A percentile compares a stretch with the other conserved stretches of the same genome.
phyloP scores from a whole-genome alignment of 2,113 vertebrate genomes.

The Phylloscopus trochiloides region DNA sequence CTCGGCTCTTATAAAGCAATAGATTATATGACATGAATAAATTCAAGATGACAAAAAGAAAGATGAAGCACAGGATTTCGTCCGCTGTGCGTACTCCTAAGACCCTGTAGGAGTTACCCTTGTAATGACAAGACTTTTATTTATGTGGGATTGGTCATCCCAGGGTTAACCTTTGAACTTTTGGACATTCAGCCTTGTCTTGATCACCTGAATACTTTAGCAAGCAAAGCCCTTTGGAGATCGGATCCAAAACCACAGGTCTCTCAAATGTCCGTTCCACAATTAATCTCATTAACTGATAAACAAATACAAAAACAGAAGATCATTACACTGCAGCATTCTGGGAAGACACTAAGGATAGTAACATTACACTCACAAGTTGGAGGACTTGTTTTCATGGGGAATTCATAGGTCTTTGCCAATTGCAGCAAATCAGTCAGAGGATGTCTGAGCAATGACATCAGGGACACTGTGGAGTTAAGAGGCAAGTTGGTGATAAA shows the following conservation, averaged over 20 bases:
- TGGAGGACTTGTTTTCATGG: not conserved
- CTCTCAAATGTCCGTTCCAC: not conserved
- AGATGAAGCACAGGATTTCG: not conserved
- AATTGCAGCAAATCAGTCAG: not conserved
- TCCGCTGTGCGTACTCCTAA: not conserved
- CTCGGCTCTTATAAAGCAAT: slow-evolving; percentile 5
- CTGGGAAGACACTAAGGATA: slow-evolving; percentile 22
- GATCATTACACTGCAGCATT: not conserved
- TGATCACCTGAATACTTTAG: slow-evolving; percentile 1
- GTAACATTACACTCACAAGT: slow-evolving; percentile 8
- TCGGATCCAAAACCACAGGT: not conserved
- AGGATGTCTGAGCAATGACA: slow-evolving; percentile 34
- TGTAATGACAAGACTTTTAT: slow-evolving; percentile 20
- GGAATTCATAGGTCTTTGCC: not conserved
- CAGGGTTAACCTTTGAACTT: slow-evolving; percentile 7
- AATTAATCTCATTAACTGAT: not conserved
- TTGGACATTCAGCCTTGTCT: not conserved
- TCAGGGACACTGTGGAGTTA: not conserved
- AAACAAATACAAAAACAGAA: not conserved
- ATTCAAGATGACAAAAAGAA: slow-evolving; percentile 4
- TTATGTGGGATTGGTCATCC: not conserved
- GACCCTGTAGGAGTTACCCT: no score
- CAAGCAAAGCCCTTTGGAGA: not conserved
- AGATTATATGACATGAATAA: not conserved
- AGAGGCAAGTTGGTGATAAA: not conserved